These are phyloP conservation scores for Aspiorhynchus laticeps DNA, from an alignment of 2,113 vertebrate genomes.

Conservation along the genomic window DNA sequence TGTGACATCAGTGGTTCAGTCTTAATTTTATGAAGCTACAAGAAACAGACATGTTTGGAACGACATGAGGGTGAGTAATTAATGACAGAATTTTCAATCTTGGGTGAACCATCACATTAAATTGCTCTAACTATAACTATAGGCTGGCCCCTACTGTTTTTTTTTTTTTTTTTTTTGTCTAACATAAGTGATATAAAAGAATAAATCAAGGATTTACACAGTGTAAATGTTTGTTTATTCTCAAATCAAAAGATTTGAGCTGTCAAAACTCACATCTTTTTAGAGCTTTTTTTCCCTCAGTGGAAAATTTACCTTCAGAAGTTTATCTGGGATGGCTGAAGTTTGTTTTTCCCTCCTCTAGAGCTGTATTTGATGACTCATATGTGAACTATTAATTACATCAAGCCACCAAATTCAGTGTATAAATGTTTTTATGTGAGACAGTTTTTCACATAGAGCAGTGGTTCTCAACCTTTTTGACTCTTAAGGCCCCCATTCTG, in stretches of 20 bases:
- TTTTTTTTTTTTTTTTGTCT: not conserved
- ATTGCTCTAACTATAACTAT: not conserved
- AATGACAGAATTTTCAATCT: no score
- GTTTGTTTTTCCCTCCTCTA: not conserved
- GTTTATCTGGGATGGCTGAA: not conserved
- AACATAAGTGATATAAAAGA: not conserved
- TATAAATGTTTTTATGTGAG: not conserved
- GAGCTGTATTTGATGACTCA: not conserved
- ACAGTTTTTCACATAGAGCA: not conserved
- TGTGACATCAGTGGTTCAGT: no score
- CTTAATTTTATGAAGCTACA: no score
- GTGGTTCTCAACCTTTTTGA: not conserved
- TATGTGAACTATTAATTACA: not conserved
- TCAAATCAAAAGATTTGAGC: not conserved
- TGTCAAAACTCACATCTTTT: not conserved
- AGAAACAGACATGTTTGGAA: no score
- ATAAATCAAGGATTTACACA: not conserved
- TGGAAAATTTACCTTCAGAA: not conserved
- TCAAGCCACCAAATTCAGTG: not conserved
- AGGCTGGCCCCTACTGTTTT: not conserved
- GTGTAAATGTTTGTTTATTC: not conserved
- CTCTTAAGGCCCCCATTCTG: no score
- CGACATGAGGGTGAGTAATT: no score
- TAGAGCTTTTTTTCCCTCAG: not conserved
- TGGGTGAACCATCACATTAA: not conserved